These are phyloP conservation scores for Spondyliosoma cantharus DNA, from an alignment of 2,797 vertebrate genomes.

Conservation along the genomic window DNA sequence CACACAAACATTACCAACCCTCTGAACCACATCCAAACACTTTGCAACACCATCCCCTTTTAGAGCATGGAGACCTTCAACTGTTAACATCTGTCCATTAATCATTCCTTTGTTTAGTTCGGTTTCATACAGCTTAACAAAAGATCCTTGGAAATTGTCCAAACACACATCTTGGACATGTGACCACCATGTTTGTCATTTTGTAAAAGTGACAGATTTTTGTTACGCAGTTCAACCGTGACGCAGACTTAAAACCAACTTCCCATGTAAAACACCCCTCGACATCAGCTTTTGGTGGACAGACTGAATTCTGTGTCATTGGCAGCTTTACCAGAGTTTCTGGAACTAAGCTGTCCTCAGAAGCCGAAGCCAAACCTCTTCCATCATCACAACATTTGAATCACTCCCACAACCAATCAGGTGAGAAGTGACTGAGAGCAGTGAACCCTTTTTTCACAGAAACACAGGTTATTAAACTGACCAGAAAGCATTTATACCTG, in stretches of 20 bases:
- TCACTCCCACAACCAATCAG: not conserved
- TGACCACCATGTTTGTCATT: not conserved
- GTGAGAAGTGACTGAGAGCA: not conserved
- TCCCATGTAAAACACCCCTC: not conserved
- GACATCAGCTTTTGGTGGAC: not conserved
- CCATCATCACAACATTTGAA: not conserved
- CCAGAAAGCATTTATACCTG: not conserved
- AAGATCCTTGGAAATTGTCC: not conserved
- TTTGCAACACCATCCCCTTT: not conserved
- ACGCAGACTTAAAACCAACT: conserved; percentile 1
- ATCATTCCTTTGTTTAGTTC: not conserved
- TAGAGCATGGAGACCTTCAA: not conserved
- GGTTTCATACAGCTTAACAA: not conserved
- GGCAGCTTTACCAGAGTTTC: conserved; percentile 1
- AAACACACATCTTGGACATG: not conserved
- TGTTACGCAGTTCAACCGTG: not conserved
- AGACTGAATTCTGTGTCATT: not conserved
- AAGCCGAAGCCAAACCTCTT: not conserved
- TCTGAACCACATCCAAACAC: not conserved
- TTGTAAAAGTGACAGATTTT: conserved; percentile 1
- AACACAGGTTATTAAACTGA: not conserved
- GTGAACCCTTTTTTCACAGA: not conserved
- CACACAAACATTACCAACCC: not conserved
- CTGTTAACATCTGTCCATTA: not conserved
- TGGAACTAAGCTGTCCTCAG: not conserved